phyloP scores from a whole-genome alignment of 2,888 invertebrate species.

The Euclidia mi region DNA sequence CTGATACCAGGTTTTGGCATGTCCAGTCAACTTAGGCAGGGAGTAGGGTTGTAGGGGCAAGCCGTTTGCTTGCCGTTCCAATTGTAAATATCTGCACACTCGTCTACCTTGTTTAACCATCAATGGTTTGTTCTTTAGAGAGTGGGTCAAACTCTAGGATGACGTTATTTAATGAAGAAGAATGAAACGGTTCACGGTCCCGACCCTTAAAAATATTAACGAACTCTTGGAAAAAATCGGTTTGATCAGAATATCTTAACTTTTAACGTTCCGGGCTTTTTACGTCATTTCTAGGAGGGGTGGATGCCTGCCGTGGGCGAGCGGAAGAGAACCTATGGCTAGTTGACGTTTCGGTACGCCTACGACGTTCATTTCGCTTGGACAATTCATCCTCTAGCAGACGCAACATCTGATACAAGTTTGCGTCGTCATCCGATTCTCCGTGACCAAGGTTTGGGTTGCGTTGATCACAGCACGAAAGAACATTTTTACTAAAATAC shows the following conservation, averaged over 20 bases:
- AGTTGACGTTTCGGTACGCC: too few species aligned
- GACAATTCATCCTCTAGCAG: background rate
- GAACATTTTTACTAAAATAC: too few species aligned
- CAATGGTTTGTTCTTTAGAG: constrained; percentile 14
- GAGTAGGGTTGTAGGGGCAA: constrained; percentile 28
- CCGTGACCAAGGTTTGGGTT: too few species aligned
- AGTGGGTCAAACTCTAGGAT: constrained; percentile 15
- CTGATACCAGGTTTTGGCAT: constrained; percentile 49
- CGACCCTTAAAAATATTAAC: constrained; percentile 5
- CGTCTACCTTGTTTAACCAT: constrained; percentile 17
- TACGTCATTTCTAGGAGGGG: too few species aligned
- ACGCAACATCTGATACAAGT: too few species aligned
- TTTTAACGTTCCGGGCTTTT: too few species aligned
- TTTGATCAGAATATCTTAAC: too few species aligned
- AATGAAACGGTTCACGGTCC: constrained; percentile 5
- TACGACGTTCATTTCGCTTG: constrained; percentile 1
- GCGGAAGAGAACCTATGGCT: too few species aligned
- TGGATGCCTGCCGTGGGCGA: too few species aligned
- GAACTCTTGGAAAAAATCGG: constrained; percentile 11
- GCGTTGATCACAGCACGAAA: too few species aligned
- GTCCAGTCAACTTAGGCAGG: constrained; percentile 29
- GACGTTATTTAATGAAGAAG: constrained; percentile 7
- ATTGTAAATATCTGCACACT: constrained; percentile 11
- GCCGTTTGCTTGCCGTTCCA: constrained; percentile 9
- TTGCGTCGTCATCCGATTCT: too few species aligned